Percentiles rank a stretch among this genome's conserved stretches.
These are phyloP conservation scores for Glossophaga mutica DNA, from an alignment of 2,797 vertebrate genomes.

Conservation along the genomic window DNA sequence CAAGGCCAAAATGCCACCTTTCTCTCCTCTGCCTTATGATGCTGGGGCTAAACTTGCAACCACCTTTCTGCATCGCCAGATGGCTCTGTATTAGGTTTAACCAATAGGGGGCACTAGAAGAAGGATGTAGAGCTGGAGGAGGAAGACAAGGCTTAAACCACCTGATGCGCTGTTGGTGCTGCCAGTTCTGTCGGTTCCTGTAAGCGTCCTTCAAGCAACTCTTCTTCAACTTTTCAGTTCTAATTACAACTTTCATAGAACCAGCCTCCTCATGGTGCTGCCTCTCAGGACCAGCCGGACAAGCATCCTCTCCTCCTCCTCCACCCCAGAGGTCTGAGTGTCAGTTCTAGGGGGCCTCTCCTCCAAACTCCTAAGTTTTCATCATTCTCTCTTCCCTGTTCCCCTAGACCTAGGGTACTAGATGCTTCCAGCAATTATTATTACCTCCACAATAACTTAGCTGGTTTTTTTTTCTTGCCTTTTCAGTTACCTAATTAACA, in stretches of 20 bases:
- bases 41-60: no score
- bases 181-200: neutral
- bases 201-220: no score
- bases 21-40: neutral
- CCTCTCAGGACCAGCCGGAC: neutral
- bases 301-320: neutral
- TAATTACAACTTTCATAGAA: neutral
- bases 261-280: neutral
- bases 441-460: neutral
- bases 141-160: no score
- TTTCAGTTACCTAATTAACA: neutral
- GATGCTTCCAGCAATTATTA: neutral
- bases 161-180: accelerated
- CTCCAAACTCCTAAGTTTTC: neutral
- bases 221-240: neutral
- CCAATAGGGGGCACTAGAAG: neutral
- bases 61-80: no score
- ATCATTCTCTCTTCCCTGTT: neutral
- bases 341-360: neutral
- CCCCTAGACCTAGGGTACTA: neutral
- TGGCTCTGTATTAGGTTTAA: neutral
- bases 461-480: neutral
- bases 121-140: neutral
- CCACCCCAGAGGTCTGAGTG: accelerated
- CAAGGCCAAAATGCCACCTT: neutral